Conservation (phyloP, 2,888 invertebrate species). For the Isoperla grammatica region DNA sequence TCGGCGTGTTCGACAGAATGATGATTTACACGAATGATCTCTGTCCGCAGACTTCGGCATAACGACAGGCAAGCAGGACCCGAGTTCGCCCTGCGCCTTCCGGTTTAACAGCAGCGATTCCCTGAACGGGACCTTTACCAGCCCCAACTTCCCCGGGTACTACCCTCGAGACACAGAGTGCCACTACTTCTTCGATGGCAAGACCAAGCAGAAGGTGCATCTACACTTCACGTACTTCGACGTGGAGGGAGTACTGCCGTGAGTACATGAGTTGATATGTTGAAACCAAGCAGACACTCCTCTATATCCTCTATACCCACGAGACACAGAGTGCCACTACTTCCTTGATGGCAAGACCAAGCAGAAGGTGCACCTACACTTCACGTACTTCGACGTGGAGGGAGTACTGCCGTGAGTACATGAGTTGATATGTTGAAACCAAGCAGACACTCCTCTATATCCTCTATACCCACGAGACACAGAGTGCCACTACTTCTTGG, state of each 20-base stretch:
- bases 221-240: conserved; percentile 88
- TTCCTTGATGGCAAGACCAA: conserved; percentile 76
- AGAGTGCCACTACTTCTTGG: conserved; percentile 87
- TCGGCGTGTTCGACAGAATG: too few species aligned
- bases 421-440: too few species aligned
- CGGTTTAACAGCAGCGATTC: conserved; percentile 78
- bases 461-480: conserved; percentile 84
- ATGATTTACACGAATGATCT: too few species aligned
- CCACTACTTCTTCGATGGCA: conserved; percentile 85
- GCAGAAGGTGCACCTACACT: conserved; percentile 76
- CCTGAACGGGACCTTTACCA: conserved; percentile 74
- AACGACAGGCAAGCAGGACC: conserved; percentile 69
- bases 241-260: conserved; percentile 92
- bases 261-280: conserved; percentile 53
- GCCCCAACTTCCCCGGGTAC: conserved; percentile 85
- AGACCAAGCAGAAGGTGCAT: conserved; percentile 68
- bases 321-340: conserved; percentile 86
- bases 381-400: conserved; percentile 90
- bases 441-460: too few species aligned
- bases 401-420: conserved; percentile 84
- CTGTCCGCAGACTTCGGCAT: conserved; percentile 76
- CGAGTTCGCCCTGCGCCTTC: conserved; percentile 78
- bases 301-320: conserved; percentile 82
- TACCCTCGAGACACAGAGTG: conserved; percentile 88
- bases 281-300: too few species aligned